Percentiles rank a stretch among this genome's conserved stretches.
These are phyloP conservation scores for Loriculus beryllinus DNA, from an alignment of 2,797 vertebrate genomes.

Conservation along the genomic window DNA sequence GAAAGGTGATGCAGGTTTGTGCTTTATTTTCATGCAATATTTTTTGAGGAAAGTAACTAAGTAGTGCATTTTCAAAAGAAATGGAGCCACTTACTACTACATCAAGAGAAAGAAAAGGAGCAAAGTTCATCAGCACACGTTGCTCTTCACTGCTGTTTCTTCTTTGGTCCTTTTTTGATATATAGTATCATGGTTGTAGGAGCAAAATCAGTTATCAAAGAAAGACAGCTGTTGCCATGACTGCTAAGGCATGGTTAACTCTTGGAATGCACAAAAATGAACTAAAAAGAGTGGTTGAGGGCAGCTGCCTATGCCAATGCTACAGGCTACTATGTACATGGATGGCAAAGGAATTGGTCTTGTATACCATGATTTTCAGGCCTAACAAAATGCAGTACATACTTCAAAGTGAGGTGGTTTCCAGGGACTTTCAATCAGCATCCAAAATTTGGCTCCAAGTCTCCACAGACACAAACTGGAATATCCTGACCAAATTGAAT, in stretches of 20 bases:
- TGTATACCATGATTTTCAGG: background rate
- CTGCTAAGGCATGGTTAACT: background rate
- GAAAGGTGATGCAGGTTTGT: background rate
- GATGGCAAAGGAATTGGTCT: background rate
- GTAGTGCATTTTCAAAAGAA: background rate
- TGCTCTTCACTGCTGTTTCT: background rate
- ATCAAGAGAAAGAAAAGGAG: background rate
- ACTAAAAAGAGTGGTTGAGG: background rate
- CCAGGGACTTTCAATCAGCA: background rate
- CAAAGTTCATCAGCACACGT: background rate
- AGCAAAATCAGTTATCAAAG: background rate
- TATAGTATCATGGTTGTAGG: background rate
- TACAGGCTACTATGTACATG: rapidly evolving
- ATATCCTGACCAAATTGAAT: background rate
- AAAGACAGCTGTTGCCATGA: background rate
- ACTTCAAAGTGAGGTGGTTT: background rate
- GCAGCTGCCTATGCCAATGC: background rate
- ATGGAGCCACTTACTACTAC: background rate
- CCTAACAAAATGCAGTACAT: background rate
- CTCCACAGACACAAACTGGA: background rate
- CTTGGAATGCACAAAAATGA: background rate
- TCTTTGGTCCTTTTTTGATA: background rate
- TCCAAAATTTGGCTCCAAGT: background rate
- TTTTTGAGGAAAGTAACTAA: background rate
- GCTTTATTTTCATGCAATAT: background rate